Evolutionary conservation across 1,140 invertebrate genomes (phyloP).

Genomic region (Cataglyphis hispanica): DNA sequence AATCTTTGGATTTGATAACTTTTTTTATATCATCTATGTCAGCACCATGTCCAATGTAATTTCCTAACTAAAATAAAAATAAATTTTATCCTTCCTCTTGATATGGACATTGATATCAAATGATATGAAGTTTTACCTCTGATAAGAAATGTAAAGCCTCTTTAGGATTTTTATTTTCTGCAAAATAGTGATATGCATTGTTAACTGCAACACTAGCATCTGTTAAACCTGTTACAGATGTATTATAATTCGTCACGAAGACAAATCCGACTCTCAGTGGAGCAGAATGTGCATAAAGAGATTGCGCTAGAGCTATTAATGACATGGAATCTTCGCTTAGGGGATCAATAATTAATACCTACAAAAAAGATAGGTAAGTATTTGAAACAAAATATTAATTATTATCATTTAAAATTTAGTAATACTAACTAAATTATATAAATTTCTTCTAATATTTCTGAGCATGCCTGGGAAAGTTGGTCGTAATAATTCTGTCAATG

Average conservation of each 20-base stretch:
- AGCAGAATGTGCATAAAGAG: conserved; percentile 96
- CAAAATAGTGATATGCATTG: conserved; percentile 97
- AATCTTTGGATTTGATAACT: conserved; percentile 90
- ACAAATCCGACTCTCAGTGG: conserved; percentile 96
- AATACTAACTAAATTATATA: conserved; percentile 94
- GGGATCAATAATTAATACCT: conserved; percentile 96
- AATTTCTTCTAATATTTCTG: conserved; percentile 96
- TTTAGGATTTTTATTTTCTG: conserved; percentile 91
- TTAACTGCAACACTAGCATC: conserved; percentile 94
- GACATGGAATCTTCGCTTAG: conserved; percentile 90
- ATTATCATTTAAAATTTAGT: conserved; percentile 65
- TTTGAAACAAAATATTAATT: conserved; percentile 50
- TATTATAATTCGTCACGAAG: conserved; percentile 91
- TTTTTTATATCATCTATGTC: conserved; percentile 90
- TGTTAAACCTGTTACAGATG: conserved; percentile 88
- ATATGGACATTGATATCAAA: neutral
- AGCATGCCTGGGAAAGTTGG: conserved; percentile 99
- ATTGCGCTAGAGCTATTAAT: conserved; percentile 95
- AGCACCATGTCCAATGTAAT: conserved; percentile 84
- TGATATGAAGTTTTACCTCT: conserved; percentile 88
- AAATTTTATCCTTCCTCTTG: neutral
- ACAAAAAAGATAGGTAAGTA: conserved; percentile 55
- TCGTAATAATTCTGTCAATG: conserved; percentile 95
- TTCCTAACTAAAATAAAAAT: conserved; percentile 76
- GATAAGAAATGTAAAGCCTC: conserved; percentile 94